phyloP scores from a whole-genome alignment of 2,113 vertebrate species.

The Periophthalmus modestus region DNA sequence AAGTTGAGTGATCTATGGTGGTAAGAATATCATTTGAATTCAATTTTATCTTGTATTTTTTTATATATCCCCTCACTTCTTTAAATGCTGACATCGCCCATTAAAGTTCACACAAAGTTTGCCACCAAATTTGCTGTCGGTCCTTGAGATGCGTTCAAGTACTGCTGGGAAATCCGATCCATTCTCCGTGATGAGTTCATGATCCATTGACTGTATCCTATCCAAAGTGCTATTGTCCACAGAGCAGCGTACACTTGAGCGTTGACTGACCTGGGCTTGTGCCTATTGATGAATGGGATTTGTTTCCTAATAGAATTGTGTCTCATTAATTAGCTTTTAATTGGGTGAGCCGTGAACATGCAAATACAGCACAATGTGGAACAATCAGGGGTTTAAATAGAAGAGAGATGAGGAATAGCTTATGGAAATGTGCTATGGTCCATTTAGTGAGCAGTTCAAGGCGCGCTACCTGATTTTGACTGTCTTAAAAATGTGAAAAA shows the following conservation, averaged over 20 bases:
- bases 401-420: slow-evolving; percentile 57
- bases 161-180: slow-evolving; percentile 66
- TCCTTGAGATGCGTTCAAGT: slow-evolving; percentile 29
- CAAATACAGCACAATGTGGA: slow-evolving; percentile 74
- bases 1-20: too few relatives aligned
- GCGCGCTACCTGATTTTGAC: too few relatives aligned
- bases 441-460: neutral
- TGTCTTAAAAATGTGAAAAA: too few relatives aligned
- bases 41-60: too few relatives aligned
- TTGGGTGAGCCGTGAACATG: slow-evolving; percentile 78
- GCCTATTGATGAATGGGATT: slow-evolving; percentile 81
- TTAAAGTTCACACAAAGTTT: neutral
- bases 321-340: slow-evolving; percentile 85
- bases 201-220: slow-evolving; percentile 56
- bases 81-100: neutral
- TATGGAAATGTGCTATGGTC: slow-evolving; percentile 56
- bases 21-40: too few relatives aligned
- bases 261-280: slow-evolving; percentile 74
- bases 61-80: neutral
- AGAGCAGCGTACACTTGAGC: slow-evolving; percentile 71
- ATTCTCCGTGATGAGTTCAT: slow-evolving; percentile 70
- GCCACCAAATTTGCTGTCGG: slow-evolving; percentile 21
- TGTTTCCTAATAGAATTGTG: slow-evolving; percentile 83
- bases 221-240: slow-evolving; percentile 61
- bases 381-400: slow-evolving; percentile 68